Conservation (phyloP, 2,888 invertebrate species). For the Rugalucina vietnamica region DNA sequence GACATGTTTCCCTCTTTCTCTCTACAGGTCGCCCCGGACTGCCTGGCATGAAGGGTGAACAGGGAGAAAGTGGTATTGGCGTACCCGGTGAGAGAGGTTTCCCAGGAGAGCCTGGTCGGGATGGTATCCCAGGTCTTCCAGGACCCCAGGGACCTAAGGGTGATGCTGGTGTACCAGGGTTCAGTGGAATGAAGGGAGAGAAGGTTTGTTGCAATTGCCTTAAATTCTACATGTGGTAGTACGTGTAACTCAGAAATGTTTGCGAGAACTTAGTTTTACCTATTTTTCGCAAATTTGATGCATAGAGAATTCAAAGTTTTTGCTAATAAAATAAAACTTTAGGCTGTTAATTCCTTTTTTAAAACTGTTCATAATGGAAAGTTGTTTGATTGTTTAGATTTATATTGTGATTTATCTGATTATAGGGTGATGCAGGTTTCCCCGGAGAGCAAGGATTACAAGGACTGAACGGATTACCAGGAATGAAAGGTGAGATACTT, state of each 20-base stretch:
- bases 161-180: conserved; percentile 72
- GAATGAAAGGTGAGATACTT: conserved; percentile 66
- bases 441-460: conserved; percentile 62
- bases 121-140: conserved; percentile 64
- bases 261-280: background rate
- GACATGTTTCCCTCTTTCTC: no score
- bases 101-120: conserved; percentile 76
- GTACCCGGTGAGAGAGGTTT: conserved; percentile 81
- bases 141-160: conserved; percentile 77
- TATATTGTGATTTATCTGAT: no score
- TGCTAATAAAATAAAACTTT: no score
- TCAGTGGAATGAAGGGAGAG: conserved; percentile 76
- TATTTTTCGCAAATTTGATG: no score
- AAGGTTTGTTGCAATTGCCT: conserved; percentile 78
- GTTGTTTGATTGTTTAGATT: no score
- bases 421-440: conserved; percentile 70
- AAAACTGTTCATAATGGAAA: no score
- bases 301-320: no score
- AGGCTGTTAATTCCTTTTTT: no score
- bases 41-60: conserved; percentile 66
- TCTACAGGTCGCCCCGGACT: conserved; percentile 63
- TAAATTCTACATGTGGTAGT: background rate
- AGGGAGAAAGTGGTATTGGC: conserved; percentile 86
- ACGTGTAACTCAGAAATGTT: background rate
- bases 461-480: conserved; percentile 66